phyloP scores from a whole-genome alignment of 2,797 vertebrate genomes.

The Champsocephalus esox region DNA sequence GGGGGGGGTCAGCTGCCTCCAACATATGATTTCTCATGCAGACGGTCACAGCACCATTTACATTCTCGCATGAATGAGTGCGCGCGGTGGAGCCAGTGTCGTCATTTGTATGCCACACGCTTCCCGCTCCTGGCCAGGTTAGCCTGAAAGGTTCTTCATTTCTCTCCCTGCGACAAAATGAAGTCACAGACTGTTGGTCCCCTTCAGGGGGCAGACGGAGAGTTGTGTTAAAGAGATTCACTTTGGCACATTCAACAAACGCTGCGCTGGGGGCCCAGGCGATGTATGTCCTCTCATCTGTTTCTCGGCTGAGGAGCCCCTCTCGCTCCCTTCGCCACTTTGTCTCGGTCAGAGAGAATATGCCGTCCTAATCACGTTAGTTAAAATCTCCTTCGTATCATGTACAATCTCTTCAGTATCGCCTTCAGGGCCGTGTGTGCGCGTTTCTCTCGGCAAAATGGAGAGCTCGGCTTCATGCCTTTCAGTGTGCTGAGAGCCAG shows the following conservation, averaged over 20 bases:
- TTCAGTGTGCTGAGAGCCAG: background rate
- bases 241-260: constrained; percentile 43
- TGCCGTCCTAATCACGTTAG: constrained; percentile 17
- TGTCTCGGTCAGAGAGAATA: constrained; percentile 35
- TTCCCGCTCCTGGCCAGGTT: constrained; percentile 56
- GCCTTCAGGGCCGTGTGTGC: constrained; percentile 6
- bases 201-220: constrained; percentile 50
- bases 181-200: constrained; percentile 65
- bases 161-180: constrained; percentile 66
- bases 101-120: constrained; percentile 59
- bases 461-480: constrained; percentile 28
- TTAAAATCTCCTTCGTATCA: constrained; percentile 56
- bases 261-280: constrained; percentile 18
- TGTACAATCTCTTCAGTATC: constrained; percentile 20
- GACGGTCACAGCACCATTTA: constrained; percentile 37
- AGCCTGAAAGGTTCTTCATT: constrained; percentile 73
- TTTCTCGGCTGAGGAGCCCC: constrained; percentile 28
- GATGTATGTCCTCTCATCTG: constrained; percentile 47
- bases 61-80: constrained; percentile 37
- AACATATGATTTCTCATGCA: constrained; percentile 28
- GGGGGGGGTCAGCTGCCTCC: constrained; percentile 23
- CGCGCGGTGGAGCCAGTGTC: constrained; percentile 26
- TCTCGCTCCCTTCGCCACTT: constrained; percentile 23
- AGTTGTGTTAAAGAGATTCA: constrained; percentile 70
- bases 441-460: constrained; percentile 23